Conservation (phyloP, 2,888 invertebrate genomes). For the Blera fallax region DNA sequence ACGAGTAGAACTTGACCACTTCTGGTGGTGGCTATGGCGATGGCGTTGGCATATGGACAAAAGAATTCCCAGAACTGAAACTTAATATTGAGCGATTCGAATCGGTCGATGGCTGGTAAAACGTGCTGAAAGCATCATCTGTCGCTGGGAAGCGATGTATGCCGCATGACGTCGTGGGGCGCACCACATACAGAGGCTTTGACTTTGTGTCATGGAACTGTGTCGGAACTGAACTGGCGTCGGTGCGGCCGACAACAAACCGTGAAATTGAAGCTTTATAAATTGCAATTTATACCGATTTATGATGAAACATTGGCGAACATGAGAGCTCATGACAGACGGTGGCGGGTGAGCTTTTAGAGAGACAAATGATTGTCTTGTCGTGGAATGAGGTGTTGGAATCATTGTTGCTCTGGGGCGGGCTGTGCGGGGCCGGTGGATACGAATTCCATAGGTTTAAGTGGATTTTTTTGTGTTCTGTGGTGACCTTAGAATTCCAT, state of each 20-base stretch:
- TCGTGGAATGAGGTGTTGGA: slow-evolving; percentile 56
- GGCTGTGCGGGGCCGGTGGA: not conserved
- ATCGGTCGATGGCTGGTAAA: slow-evolving; percentile 49
- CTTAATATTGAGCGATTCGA: slow-evolving; percentile 68
- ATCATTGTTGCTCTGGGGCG: slow-evolving; percentile 18
- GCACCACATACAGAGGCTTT: slow-evolving; percentile 22
- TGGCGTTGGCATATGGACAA: slow-evolving; percentile 58
- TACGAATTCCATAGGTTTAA: slow-evolving; percentile 58
- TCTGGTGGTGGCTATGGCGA: not conserved
- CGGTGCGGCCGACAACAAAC: slow-evolving; percentile 16
- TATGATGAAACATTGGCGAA: slow-evolving; percentile 66
- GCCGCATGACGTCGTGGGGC: slow-evolving; percentile 5
- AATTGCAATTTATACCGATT: slow-evolving; percentile 68
- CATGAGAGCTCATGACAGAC: slow-evolving; percentile 59
- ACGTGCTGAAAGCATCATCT: slow-evolving; percentile 71
- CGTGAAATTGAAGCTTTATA: slow-evolving; percentile 70
- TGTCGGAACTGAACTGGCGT: slow-evolving; percentile 32
- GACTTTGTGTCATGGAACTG: slow-evolving; percentile 59
- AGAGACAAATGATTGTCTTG: slow-evolving; percentile 55
- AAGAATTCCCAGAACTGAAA: slow-evolving; percentile 69
- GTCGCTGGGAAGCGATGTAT: slow-evolving; percentile 56
- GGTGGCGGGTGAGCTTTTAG: slow-evolving; percentile 43
- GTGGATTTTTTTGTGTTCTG: slow-evolving; percentile 58
- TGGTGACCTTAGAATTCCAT: slow-evolving; percentile 64
- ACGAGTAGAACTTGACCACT: slow-evolving; percentile 72